Base-by-base conservation (phyloP, 2,113 vertebrate species). In the Poecilia latipinna region DNA sequence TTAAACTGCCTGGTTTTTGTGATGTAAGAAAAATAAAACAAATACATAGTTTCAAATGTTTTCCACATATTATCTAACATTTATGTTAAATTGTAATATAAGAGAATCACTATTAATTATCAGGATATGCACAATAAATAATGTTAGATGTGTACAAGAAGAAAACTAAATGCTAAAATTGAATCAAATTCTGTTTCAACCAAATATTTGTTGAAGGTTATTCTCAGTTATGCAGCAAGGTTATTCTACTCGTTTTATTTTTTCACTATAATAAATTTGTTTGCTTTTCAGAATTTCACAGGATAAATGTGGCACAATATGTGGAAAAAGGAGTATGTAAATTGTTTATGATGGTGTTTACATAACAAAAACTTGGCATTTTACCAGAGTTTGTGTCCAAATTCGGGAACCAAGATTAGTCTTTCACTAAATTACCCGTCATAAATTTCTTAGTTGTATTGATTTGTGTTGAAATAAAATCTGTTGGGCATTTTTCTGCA, bases 401-500 rank as follows among this genome's bases (percentile, higher is more conserved):
- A 22, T 24, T 54, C 0, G 17, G 48, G 48, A 54, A 54, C 48
- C 7, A 68, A 79, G 32, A 15, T 51, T 44, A 28, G 10, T 71
- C 68, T 68, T 68, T 61, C 64, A 73, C 33, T 54, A 44, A n/a
- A 10, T 77, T 1, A 71, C 82, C 75, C 67, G 70, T 75, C 75
- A 83, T 28, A 44, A 31, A 31, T 44, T 68, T 75, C 42, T 68
- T 63, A 29, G 8, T 64, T 61, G 54, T 6, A 32, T 28, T 69
- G 2, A 33, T 24, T 4, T 42, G 5, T 54, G 65, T 78, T 63
- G 60, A 68, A 7, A 54, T 12, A n/a, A 57, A 12, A 63, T 67
- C 69, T 80, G 65, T 57, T 71, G 44, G 8, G 48, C 31, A 54
- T 11, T 60, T 33, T 35, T 33, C 15, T 60, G 28, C 1, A 72